These are phyloP conservation scores for Cybosia mesomella DNA, from an alignment of 2,888 invertebrate genomes.

Conservation along the genomic window DNA sequence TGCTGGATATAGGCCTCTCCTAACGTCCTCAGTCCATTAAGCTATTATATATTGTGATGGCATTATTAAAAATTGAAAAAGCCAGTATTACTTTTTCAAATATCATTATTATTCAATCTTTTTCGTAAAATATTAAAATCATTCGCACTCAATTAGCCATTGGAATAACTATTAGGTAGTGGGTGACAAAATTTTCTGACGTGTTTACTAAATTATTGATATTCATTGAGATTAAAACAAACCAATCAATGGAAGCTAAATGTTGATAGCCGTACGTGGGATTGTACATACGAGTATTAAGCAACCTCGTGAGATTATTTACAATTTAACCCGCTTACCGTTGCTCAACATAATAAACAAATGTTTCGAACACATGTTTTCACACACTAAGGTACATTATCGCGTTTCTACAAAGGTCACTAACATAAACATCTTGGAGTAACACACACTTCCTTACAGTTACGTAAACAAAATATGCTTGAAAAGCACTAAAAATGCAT, in stretches of 20 bases:
- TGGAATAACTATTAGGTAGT: neutral
- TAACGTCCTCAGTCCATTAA: no score
- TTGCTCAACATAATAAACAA: conserved; percentile 16
- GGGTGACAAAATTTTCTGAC: neutral
- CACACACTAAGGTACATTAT: conserved; percentile 19
- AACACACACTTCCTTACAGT: conserved; percentile 3
- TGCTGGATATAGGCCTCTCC: no score
- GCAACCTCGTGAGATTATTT: conserved; percentile 13
- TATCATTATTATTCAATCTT: neutral
- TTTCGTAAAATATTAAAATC: neutral
- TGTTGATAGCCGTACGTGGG: neutral
- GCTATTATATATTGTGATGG: neutral
- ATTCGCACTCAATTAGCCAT: neutral
- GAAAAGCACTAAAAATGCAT: neutral
- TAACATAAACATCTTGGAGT: neutral
- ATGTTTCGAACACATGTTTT: conserved; percentile 17
- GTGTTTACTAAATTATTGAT: neutral
- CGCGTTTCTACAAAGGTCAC: conserved; percentile 23
- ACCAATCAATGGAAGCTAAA: neutral
- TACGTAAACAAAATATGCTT: conserved; percentile 9
- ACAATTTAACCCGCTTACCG: conserved; percentile 6
- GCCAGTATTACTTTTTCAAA: neutral
- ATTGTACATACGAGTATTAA: conserved; percentile 14
- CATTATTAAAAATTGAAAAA: no score
- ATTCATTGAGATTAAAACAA: neutral